Evolutionary conservation across 2,113 vertebrate species (phyloP).

Genomic region (Chionodraco myersi): DNA sequence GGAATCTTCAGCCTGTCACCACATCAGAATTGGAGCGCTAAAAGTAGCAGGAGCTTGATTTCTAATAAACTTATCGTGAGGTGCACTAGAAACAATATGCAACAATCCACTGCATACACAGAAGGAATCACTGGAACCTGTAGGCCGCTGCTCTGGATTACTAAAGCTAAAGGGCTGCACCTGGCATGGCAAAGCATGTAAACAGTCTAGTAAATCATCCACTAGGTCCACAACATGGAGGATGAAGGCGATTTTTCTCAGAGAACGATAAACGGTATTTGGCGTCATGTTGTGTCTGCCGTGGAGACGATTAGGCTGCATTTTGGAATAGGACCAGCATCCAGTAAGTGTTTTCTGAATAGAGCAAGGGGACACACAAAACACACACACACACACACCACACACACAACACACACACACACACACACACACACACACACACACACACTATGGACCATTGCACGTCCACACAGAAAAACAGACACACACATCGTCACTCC

Average conservation of each 20-base stretch:
- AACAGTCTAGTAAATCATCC: not conserved
- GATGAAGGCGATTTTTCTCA: not conserved
- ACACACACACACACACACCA: not conserved
- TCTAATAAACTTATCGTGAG: not conserved
- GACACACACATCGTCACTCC: not conserved
- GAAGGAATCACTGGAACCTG: not conserved
- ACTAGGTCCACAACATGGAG: not conserved
- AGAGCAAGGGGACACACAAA: not conserved
- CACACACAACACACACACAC: conserved; percentile 6
- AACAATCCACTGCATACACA: not conserved
- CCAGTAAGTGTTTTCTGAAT: conserved; percentile 37
- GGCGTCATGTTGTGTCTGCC: conserved; percentile 38
- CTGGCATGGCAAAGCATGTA: not conserved
- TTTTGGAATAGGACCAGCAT: conserved; percentile 17
- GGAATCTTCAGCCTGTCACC: too few relatives aligned
- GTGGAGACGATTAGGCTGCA: conserved; percentile 24
- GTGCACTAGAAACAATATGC: not conserved
- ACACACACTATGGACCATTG: too few relatives aligned
- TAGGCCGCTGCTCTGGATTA: not conserved
- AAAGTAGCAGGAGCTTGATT: not conserved
- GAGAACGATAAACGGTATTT: not conserved
- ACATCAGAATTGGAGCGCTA: not conserved
- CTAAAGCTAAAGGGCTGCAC: not conserved
- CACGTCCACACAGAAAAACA: not conserved
- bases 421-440: not conserved